Conservation (phyloP, 2,888 invertebrate genomes). For the Luffia ferchaultella region DNA sequence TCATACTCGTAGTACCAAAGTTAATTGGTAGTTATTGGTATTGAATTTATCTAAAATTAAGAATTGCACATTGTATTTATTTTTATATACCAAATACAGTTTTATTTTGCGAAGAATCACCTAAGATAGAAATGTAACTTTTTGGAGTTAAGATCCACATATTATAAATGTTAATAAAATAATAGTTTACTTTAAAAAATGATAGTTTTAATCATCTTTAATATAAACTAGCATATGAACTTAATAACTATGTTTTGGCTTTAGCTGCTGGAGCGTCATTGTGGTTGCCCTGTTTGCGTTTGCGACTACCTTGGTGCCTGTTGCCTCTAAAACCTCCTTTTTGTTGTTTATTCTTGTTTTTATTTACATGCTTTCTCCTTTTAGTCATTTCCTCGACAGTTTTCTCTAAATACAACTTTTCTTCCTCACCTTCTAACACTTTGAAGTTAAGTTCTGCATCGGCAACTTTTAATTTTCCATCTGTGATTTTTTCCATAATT, state of each 20-base stretch:
- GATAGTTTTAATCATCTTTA: too few relatives aligned
- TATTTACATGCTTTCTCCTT: conserved; percentile 55
- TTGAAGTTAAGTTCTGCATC: conserved; percentile 61
- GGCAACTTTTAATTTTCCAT: conserved; percentile 66
- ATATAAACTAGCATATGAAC: conserved; percentile 12
- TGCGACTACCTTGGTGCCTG: conserved; percentile 29
- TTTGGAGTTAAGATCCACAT: too few relatives aligned
- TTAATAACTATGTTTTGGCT: conserved; percentile 31
- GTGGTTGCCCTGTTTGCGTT: conserved; percentile 29
- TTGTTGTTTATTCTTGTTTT: conserved; percentile 35
- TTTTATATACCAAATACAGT: too few relatives aligned
- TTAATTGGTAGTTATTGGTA: too few relatives aligned
- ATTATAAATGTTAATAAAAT: too few relatives aligned
- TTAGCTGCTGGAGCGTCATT: conserved; percentile 34
- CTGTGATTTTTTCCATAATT: conserved; percentile 68
- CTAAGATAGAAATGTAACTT: too few relatives aligned
- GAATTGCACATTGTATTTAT: too few relatives aligned
- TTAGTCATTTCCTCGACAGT: conserved; percentile 69
- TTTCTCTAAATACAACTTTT: conserved; percentile 70
- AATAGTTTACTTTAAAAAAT: too few relatives aligned
- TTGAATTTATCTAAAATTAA: too few relatives aligned
- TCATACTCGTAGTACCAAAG: too few relatives aligned
- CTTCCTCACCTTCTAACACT: conserved; percentile 76
- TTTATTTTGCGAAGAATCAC: too few relatives aligned
- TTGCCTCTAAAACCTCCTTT: conserved; percentile 24